These are phyloP conservation scores for Synaphobranchus kaupii DNA, from an alignment of 2,797 vertebrate species.

Conservation along the genomic window DNA sequence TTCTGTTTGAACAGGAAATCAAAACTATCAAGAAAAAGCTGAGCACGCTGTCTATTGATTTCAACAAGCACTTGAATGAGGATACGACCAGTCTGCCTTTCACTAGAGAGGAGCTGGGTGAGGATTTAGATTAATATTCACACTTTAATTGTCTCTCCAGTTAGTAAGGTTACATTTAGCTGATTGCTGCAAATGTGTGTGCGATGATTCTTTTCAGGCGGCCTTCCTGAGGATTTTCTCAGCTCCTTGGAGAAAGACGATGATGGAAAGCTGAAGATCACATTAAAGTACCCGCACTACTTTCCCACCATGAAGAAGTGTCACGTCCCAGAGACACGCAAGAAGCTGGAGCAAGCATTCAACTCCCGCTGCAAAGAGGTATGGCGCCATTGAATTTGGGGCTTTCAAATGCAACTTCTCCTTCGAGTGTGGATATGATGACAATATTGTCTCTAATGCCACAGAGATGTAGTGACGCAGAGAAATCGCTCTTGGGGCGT, in stretches of 20 bases:
- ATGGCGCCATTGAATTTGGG: constrained; percentile 11
- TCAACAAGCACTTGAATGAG: constrained; percentile 96
- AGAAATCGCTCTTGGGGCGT: background rate
- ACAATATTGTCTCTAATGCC: background rate
- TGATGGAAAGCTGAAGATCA: constrained; percentile 85
- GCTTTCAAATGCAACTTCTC: background rate
- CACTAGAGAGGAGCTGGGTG: constrained; percentile 86
- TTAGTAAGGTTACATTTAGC: background rate
- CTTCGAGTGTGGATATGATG: background rate
- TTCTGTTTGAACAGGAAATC: constrained; percentile 77
- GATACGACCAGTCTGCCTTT: constrained; percentile 87
- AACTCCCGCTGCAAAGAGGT: constrained; percentile 96
- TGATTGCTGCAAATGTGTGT: background rate
- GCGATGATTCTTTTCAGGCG: constrained; percentile 68
- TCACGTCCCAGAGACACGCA: constrained; percentile 85
- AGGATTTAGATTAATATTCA: constrained; percentile 34
- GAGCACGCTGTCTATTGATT: constrained; percentile 90
- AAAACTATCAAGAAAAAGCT: constrained; percentile 93
- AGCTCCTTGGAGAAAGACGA: constrained; percentile 85
- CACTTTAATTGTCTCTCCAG: background rate
- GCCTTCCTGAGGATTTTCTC: constrained; percentile 93
- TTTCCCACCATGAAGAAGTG: constrained; percentile 98
- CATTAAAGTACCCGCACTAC: constrained; percentile 95
- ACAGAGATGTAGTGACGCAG: background rate
- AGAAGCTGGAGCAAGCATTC: constrained; percentile 88